phyloP scores from a whole-genome alignment of 2,113 vertebrate genomes.

The Chloebia gouldiae region DNA sequence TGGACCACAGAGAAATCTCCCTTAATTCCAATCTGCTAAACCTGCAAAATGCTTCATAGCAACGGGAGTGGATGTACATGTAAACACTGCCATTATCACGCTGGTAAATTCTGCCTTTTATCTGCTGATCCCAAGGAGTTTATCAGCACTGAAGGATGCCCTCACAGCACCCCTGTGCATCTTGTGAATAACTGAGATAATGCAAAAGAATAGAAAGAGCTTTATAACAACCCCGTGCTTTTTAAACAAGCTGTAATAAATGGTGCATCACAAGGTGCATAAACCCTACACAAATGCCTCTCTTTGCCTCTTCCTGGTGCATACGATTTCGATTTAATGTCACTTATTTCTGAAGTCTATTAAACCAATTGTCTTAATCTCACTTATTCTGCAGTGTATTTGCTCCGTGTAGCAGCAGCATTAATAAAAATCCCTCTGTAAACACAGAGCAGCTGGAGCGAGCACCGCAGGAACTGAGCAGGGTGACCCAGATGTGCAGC shows the following conservation, averaged over 20 bases:
- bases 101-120: background rate
- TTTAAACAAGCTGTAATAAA: background rate
- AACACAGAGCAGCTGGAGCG: constrained; percentile 38
- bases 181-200: background rate
- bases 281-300: background rate
- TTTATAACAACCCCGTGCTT: background rate
- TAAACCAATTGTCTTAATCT: constrained; percentile 53
- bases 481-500: background rate
- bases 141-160: background rate
- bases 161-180: background rate
- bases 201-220: background rate
- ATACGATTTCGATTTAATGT: background rate
- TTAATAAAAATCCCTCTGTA: constrained; percentile 61
- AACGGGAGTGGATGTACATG: background rate
- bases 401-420: background rate
- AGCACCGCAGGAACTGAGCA: background rate
- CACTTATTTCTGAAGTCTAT: constrained; percentile 20
- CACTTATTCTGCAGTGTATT: background rate
- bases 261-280: background rate
- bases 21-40: background rate
- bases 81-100: background rate
- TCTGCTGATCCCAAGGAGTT: background rate
- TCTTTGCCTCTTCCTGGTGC: background rate
- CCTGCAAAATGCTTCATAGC: background rate
- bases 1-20: background rate